These are phyloP conservation scores for Hemitrygon akajei DNA, from an alignment of 2,797 vertebrate genomes.

Conservation along the genomic window DNA sequence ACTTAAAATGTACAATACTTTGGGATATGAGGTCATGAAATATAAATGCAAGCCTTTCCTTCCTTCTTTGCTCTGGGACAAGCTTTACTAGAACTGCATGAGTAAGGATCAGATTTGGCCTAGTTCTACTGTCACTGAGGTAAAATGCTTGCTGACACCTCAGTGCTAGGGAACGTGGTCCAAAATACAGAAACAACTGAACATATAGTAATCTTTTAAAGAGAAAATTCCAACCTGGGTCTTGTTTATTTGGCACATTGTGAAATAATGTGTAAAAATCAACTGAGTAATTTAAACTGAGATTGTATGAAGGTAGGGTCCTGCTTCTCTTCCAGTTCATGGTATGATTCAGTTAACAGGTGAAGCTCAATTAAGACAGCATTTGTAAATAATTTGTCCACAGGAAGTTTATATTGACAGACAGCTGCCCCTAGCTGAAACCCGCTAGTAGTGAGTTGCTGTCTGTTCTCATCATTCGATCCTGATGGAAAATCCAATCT, in stretches of 20 bases:
- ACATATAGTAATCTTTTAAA: neutral
- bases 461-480: conserved; percentile 53
- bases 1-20: too few relatives aligned
- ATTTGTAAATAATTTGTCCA: conserved; percentile 14
- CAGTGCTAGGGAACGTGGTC: too few relatives aligned
- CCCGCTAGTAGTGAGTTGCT: conserved; percentile 50
- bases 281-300: neutral
- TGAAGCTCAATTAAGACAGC: neutral
- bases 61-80: too few relatives aligned
- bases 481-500: conserved; percentile 53
- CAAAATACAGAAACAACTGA: neutral
- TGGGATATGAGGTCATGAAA: too few relatives aligned
- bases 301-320: neutral
- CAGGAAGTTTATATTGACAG: conserved; percentile 51
- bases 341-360: neutral
- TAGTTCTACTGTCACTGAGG: too few relatives aligned
- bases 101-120: too few relatives aligned
- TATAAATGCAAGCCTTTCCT: too few relatives aligned
- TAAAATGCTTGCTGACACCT: neutral
- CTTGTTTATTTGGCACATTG: neutral
- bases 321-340: neutral
- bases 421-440: conserved; percentile 49
- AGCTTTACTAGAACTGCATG: too few relatives aligned
- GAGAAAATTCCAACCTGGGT: neutral
- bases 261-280: neutral